Evolutionary conservation across 2,113 vertebrate species (phyloP), one percentile per base, ranked within the genome.

Genomic region (Phoenicopterus ruber): DNA sequence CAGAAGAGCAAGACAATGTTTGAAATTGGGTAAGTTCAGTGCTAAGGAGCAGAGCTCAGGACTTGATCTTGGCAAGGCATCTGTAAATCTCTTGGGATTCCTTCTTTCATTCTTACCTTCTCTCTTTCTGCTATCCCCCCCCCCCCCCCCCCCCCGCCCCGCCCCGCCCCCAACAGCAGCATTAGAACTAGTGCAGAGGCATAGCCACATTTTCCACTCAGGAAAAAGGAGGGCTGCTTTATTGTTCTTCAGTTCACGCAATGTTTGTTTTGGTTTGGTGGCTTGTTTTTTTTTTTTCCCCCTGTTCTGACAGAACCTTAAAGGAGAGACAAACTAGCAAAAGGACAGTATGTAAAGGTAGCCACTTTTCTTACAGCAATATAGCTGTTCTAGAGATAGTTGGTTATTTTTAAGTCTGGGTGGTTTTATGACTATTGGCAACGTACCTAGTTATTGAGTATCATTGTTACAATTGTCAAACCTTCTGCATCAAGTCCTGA

Each of bases 21-120:
- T 94, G 99, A 99, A 20, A 94, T 99, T 3, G 99, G 99, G 99
- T 99, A 98, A 98, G 98, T 97, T 73, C 46, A 49, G 57, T 79
- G 50, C 50, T 73, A 31, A 81, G 46, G 24, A 83, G 63, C n/a
- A 89, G 50, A 89, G 58, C 47, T 81, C 20, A 32, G 57, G 50
- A 16, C 59, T 67, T 84, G 42, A 9, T 52, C 65, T 87, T 63
- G 34, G 25, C 34, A 77, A 85, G 28, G 52, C 17, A 50, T 42
- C 66, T 78, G 13, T 70, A 77, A 94, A 91, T 90, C 32, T 57
- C 29, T 74, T 55, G 50, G 55, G 72, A 84, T 86, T 90, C 57
- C 20, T 92, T 59, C 54, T 44, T 70, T 42, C 26, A 17, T 61
- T 36, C 21, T 80, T 69, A 10, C 10, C 21, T 79, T 69, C 50